Base-by-base conservation (phyloP, 2,888 invertebrate genomes). In the Rhagium mordax region DNA sequence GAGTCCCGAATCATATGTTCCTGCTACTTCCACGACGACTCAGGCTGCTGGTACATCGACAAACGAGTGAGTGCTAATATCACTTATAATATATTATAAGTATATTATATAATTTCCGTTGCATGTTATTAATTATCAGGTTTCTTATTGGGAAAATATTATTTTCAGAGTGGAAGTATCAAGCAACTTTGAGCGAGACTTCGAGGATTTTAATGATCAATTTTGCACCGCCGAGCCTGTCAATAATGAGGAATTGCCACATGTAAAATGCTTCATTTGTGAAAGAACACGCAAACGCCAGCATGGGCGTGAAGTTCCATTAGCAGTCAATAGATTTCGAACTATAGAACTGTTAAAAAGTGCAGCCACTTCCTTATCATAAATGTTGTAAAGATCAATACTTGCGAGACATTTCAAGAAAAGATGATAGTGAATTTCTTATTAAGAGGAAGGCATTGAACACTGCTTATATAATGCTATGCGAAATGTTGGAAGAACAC, bases 341-440 rank as follows among this genome's bases (percentile, higher is more conserved):
- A 65, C 65, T 15, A 65, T 65, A 10, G 65, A 65, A 24, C 48
- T 15, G 48, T 49, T 49, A n/a, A 65, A 64, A 64, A 64, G 16
- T 48, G 64, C 64, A 48, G 64, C 64, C 20, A 64, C 49, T 67
- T 67, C 57, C 47, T 51, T 59, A 67, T 47, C 67, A 67, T 67
- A 59, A 67, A 47, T 67, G 59, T 24, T 67, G 67, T 24, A 67
- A 67, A 47, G 53, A 65, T 65, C 53, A 65, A 53, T 65, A 65
- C 18, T 65, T 65, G 29, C 53, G 53, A 4, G 65, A 65, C 7
- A 53, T 65, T 65, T 65, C 16, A 49, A 29, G 49, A 51, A 20
- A 55, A 55, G 41, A 67, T 20, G 55, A 57, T 55, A 67, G 67
- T 55, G 55, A 67, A 55, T 67, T 67, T 41, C 55, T 67, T 55